Evolutionary conservation across 2,888 invertebrate genomes (phyloP), one percentile per base, ranked within the genome.

Genomic region (Macaria notata): DNA sequence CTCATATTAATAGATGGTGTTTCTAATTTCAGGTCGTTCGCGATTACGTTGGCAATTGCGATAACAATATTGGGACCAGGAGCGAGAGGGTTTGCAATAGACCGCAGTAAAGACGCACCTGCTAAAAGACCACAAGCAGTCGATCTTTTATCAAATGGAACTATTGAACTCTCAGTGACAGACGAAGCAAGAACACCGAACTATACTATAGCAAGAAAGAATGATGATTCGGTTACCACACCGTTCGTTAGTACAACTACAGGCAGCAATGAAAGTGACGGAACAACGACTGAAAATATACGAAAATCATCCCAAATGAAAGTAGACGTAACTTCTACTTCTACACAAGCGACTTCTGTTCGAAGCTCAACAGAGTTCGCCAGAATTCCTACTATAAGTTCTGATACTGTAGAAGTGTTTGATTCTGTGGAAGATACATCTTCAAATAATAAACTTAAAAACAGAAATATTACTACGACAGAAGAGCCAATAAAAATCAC

Each of bases 21-120:
- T 57, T 54, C 71, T 49, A 61, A 61, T 88, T 88, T 54, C 87
- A 88, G 88, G 79, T 82, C 76, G 72, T 72, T 81, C 71, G 77
- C 77, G 75, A 73, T 83, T 68, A 75, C 73, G 61, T 69, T 83
- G 60, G 71, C 72, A 71, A 72, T 84, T 63, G 72, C 76, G 66
- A 65, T 81, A 64, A 66, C 73, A 65, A 66, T 76, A 63, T 69
- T 74, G 56, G 75, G 72, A 68, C 72, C 75, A 65, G 71, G 75
- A 59, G 75, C 70, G 46, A 72, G 68, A 60, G 77, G 81, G 46
- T 85, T 83, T 65, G 71, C 81, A 31, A 67, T 81, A 49, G 68
- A 66, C 55, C 75, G 75, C 41, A 67, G 65, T 36, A 62, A 58
- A 30, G 38, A 3, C 49, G 45, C 33, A 7, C 4, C 31, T 42